phyloP scores from a whole-genome alignment of 2,888 invertebrate genomes.

The Acrobasis consociella region DNA sequence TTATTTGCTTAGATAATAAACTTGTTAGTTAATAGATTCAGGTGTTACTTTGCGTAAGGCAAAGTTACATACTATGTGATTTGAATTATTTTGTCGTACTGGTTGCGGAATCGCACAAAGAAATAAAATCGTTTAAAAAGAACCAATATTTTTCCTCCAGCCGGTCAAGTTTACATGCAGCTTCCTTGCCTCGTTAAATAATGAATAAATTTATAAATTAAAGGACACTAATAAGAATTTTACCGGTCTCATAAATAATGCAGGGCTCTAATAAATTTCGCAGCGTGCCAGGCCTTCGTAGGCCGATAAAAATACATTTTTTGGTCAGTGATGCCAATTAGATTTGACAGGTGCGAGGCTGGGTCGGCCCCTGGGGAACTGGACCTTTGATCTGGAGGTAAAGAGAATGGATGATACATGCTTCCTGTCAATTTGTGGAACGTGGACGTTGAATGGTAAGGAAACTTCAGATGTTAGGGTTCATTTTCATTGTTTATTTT shows the following conservation, averaged over 20 bases:
- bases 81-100: no score
- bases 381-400: neutral
- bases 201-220: conserved; percentile 19
- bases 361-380: neutral
- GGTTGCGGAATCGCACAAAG: no score
- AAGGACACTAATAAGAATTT: conserved; percentile 8
- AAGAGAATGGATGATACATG: neutral
- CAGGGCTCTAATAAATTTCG: neutral
- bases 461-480: no score
- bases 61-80: no score
- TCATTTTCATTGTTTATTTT: no score
- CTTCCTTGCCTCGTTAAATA: neutral
- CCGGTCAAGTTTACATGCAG: neutral
- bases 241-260: conserved; percentile 17
- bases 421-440: neutral
- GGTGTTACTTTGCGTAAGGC: no score
- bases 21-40: no score
- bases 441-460: neutral
- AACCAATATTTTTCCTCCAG: no score
- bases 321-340: conserved; percentile 2
- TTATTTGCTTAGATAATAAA: no score
- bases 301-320: neutral
- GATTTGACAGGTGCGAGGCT: neutral
- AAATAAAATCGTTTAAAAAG: no score
- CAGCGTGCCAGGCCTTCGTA: neutral